Evolutionary conservation across 2,888 invertebrate species (phyloP), one percentile per base, ranked within the genome.

Genomic region (Melinaea menophilus): DNA sequence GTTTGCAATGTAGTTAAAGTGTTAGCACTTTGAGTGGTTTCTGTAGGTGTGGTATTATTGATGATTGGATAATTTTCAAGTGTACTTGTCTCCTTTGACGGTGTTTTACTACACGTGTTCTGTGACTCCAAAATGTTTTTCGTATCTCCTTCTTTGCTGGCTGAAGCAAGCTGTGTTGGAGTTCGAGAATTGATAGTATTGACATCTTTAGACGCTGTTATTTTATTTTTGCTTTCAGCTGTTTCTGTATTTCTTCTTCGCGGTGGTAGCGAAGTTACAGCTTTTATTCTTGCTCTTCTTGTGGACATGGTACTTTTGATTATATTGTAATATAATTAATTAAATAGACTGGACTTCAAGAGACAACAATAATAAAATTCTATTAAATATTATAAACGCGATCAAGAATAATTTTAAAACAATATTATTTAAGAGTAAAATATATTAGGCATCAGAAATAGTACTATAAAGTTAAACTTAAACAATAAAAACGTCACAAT

Each of bases 271-370:
- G 94, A 93, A 55, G 94, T 94, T 72, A 94, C 91, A 63, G 93
- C 94, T 90, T 95, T 95, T 73, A 95, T 94, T 82, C 95, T 92
- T 58, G 94, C 93, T 75, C 95, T 85, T 84, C 95, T 88, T 56
- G 92, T 92, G 62, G 94, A 92, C 94, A 94, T 94, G 5, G 22
- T 51, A 51, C 22, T 2, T 51, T 22, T 22, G 31, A 51, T 31
- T 31, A 31, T 41, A 41, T 41, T 3, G 41, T 41, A 41, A 7
- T 41, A 3, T 9, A 41, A 41, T 41, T 3, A 41, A 9, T 41
- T 41, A 9, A 11, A 22, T 22, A 22, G 22, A 22, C 41, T 41
- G 11, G 9, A 9, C 41, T 41, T 5, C 41, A 41, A 9, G 9
- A 41, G 11, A 41, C 41, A 41, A 9, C 2, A 9, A 41, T 5